phyloP scores from a whole-genome alignment of 64 coral and sea anemone genomes.

The Stichodactyla mertensii region DNA sequence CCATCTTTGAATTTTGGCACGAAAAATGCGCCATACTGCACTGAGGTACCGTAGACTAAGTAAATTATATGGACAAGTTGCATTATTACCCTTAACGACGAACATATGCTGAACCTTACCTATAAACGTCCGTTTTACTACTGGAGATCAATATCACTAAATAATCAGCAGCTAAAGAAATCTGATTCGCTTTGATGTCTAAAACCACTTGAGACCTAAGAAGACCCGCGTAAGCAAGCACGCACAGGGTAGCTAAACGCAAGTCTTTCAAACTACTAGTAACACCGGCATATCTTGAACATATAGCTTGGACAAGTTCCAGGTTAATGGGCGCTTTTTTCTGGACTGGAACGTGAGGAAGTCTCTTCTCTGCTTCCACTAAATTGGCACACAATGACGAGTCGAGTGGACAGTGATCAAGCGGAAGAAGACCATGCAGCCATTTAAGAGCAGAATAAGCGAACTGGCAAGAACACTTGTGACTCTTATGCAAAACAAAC shows the following conservation, averaged over 20 bases:
- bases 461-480: not conserved
- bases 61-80: conserved; percentile 1
- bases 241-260: not conserved
- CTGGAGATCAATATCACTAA: too few relatives aligned
- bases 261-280: not conserved
- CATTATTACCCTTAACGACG: not conserved
- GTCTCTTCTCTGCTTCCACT: conserved; percentile 35
- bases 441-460: not conserved
- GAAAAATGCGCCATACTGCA: too few relatives aligned
- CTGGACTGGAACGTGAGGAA: not conserved
- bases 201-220: not conserved
- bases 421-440: not conserved
- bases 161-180: too few relatives aligned
- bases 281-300: not conserved
- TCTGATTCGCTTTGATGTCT: not conserved
- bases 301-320: conserved; percentile 10
- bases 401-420: conserved; percentile 30
- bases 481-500: not conserved
- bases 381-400: not conserved
- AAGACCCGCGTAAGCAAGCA: not conserved
- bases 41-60: too few relatives aligned
- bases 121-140: too few relatives aligned
- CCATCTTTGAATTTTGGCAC: too few relatives aligned
- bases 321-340: conserved; percentile 31
- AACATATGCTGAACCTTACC: too few relatives aligned